phyloP scores from a whole-genome alignment of 2,797 vertebrate genomes.

The Gallinago stenura region DNA sequence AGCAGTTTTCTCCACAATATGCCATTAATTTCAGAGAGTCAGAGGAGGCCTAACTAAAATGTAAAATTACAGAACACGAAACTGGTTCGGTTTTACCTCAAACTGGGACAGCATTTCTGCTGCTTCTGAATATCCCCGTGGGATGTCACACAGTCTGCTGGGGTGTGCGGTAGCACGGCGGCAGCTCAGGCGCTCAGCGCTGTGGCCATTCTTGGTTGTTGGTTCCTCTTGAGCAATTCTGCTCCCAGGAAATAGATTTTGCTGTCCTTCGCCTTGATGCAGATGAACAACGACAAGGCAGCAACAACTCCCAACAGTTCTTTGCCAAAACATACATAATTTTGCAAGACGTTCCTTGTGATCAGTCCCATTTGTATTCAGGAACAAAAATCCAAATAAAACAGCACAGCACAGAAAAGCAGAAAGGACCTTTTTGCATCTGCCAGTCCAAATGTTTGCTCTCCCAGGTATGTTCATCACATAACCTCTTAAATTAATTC shows the following conservation, averaged over 20 bases:
- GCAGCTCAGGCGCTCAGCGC: not conserved
- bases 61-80: too few species aligned
- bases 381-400: not conserved
- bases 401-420: not conserved
- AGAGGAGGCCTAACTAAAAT: too few species aligned
- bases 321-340: not conserved
- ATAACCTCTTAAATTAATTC: not conserved
- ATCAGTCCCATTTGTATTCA: not conserved
- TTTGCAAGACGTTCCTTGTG: not conserved
- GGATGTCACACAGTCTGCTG: not conserved
- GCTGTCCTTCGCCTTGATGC: not conserved
- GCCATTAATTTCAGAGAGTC: too few species aligned
- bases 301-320: not conserved
- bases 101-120: not conserved
- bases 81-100: too few species aligned
- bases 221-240: not conserved
- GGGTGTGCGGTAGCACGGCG: too few species aligned
- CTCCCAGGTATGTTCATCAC: not conserved
- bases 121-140: not conserved
- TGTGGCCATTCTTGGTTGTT: not conserved
- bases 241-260: not conserved
- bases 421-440: not conserved
- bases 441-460: not conserved
- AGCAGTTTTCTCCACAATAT: too few species aligned
- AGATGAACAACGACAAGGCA: not conserved